Evolutionary conservation across 2,797 vertebrate species (phyloP).

Genomic region (Setipinna tenuifilis): DNA sequence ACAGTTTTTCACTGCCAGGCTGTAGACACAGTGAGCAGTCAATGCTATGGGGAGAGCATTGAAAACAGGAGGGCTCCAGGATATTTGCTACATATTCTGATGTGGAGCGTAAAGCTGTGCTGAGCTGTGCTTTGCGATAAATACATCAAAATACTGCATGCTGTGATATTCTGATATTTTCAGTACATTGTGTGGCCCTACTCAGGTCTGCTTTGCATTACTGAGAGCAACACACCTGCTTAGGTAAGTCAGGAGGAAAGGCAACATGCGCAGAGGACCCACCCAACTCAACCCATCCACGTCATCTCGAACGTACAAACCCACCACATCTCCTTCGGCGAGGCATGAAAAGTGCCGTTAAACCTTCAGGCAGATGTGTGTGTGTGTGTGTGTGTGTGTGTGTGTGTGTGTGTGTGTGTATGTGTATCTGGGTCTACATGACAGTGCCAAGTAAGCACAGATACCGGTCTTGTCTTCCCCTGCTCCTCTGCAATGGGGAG

Average conservation of each 20-base stretch:
- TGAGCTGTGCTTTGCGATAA: too few relatives aligned
- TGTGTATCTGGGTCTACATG: not conserved
- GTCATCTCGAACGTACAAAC: not conserved
- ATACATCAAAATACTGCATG: too few relatives aligned
- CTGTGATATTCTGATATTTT: not conserved
- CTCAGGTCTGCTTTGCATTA: not conserved
- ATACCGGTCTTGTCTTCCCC: not conserved
- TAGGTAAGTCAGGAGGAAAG: not conserved
- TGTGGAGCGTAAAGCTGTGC: too few relatives aligned
- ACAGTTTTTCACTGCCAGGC: too few relatives aligned
- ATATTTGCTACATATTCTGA: too few relatives aligned
- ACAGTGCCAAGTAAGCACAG: too few relatives aligned
- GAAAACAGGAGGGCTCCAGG: too few relatives aligned
- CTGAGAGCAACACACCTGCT: not conserved
- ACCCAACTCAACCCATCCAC: not conserved
- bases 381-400: not conserved
- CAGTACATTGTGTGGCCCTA: not conserved
- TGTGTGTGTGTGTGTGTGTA: too few relatives aligned
- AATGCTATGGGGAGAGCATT: too few relatives aligned
- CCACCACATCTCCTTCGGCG: not conserved
- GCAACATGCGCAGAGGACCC: not conserved
- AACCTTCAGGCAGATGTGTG: not conserved
- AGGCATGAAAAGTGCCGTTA: not conserved
- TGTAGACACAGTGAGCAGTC: too few relatives aligned
- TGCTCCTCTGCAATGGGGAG: not conserved